Base-by-base conservation (phyloP, 2,888 invertebrate genomes). In the Eueremaeus valkanovi region DNA sequence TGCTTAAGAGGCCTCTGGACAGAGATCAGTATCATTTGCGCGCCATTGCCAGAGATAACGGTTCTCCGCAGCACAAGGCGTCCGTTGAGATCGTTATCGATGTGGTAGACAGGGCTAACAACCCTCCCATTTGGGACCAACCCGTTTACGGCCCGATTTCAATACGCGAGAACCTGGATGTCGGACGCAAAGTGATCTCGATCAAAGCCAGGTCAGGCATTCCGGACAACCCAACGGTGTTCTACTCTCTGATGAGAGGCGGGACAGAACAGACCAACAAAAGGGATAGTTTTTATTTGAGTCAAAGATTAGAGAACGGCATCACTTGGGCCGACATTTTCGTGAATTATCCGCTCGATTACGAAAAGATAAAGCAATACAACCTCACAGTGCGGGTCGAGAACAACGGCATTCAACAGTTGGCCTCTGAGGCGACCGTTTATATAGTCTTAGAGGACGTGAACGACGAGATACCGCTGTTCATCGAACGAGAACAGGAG, bases 131-230 rank as follows among this genome's bases (percentile, higher is more conserved):
- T 86, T 95, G 93, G 95, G 95, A 93, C 88, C 91, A 94, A 88
- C 90, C 89, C 86, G 91, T 93, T 86, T 95, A 95, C 88, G 95
- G 95, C 85, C 95, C 95, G 85, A 92, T 94, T 90, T 92, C 90
- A 91, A 92, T 94, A 87, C 92, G 92, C 90, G 95, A 95, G 89
- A 95, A 95, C 89, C 91, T 92, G 89, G 92, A 94, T 88, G 93
- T 95, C 85, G 95, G 95, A 88, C 92, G 93, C 88, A 93, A 92
- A 90, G 93, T 95, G 89, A 92, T 94, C 87, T 93, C 94, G 87
- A 91, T 95, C 87, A 95, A 95, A 91, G 95, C 95, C 90, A 94
- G 95, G 87, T 95, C 95, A 84, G 95, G 95, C 80, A 95, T 95
- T 85, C 93, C 94, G 84, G 93, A 93, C 85, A 95, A 94, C 85